Percentiles rank a stretch among this genome's conserved stretches.
These are phyloP conservation scores for Anableps anableps DNA, from an alignment of 2,797 vertebrate species.

Conservation along the genomic window DNA sequence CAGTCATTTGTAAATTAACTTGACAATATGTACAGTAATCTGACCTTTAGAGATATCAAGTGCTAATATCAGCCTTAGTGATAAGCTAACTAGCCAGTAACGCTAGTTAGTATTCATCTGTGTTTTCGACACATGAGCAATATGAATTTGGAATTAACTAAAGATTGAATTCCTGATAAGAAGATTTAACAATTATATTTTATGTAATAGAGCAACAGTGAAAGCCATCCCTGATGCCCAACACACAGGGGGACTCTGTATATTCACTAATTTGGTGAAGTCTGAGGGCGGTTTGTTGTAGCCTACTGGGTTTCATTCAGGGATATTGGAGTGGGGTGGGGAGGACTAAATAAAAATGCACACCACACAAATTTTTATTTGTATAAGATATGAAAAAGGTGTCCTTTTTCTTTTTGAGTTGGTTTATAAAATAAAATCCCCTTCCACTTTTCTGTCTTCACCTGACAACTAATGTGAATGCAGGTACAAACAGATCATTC, in stretches of 20 bases:
- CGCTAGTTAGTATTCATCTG: background rate
- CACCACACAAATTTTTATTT: background rate
- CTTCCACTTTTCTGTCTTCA: background rate
- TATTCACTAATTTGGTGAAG: background rate
- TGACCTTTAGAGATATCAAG: background rate
- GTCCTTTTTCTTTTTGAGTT: background rate
- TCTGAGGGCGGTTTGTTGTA: too few relatives aligned
- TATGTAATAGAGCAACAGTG: background rate
- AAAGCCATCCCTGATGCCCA: background rate
- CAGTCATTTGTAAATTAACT: background rate
- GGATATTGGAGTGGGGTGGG: too few relatives aligned
- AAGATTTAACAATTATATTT: background rate
- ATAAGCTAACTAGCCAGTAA: constrained; percentile 5
- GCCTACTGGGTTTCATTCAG: too few relatives aligned
- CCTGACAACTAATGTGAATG: background rate
- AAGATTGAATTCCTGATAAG: background rate
- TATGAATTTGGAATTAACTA: background rate
- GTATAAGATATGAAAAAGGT: background rate
- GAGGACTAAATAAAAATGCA: background rate
- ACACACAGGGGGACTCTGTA: too few relatives aligned
- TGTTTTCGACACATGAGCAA: too few relatives aligned
- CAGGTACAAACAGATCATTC: background rate
- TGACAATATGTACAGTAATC: background rate
- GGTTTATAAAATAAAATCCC: background rate
- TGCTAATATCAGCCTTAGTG: background rate